A percentile compares a stretch with the other conserved stretches of the same genome.
phyloP scores from a whole-genome alignment of 1,140 invertebrate species.

The Pentalonia nigronervosa region DNA sequence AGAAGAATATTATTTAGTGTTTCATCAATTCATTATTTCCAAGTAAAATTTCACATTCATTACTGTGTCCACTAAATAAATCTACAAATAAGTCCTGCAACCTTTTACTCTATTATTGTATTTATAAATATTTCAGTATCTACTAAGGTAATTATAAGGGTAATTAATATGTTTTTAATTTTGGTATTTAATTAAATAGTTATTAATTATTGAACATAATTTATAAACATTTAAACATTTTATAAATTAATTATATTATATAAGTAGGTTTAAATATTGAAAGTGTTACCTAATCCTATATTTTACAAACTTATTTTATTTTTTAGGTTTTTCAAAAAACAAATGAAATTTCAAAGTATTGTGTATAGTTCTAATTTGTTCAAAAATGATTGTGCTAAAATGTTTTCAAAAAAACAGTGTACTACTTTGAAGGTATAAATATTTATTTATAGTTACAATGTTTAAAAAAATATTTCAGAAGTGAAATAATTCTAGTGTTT shows the following conservation, averaged over 20 bases:
- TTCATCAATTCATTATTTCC: not conserved
- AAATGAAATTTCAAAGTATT: conserved; percentile 53
- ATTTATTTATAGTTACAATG: not conserved
- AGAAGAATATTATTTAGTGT: not conserved
- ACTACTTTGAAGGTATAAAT: conserved; percentile 30
- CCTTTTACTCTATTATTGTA: too few relatives aligned
- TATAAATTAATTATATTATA: not conserved
- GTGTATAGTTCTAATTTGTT: conserved; percentile 53
- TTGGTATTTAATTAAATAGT: too few relatives aligned
- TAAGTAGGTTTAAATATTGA: too few relatives aligned
- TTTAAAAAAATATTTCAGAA: not conserved
- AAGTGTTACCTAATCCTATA: not conserved
- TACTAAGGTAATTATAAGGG: too few relatives aligned
- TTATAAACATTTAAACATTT: too few relatives aligned
- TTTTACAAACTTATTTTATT: not conserved
- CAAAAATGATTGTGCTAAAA: conserved; percentile 58
- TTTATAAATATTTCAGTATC: too few relatives aligned
- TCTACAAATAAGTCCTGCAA: not conserved
- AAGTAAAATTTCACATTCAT: not conserved
- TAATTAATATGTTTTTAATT: too few relatives aligned
- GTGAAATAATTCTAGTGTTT: not conserved
- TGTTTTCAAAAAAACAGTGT: conserved; percentile 55
- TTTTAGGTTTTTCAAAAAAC: conserved; percentile 64
- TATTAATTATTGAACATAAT: too few relatives aligned
- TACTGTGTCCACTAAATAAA: not conserved